Percentiles rank a stretch among this genome's conserved stretches.
These are phyloP conservation scores for Drosophila merina DNA, from an alignment of 2,888 invertebrate species.

Conservation along the genomic window DNA sequence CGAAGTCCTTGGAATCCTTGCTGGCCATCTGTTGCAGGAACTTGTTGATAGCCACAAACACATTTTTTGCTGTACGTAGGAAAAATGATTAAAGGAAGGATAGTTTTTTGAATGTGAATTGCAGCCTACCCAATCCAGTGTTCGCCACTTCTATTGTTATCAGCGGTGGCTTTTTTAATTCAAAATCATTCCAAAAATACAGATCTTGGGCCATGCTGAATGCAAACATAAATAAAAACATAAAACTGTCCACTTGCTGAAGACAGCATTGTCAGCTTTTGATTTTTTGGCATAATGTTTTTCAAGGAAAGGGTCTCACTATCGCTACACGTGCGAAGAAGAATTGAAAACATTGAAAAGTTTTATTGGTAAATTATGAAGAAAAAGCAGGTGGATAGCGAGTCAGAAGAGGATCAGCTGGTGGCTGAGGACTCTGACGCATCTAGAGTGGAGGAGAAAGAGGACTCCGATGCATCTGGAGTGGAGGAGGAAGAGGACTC, in stretches of 20 bases:
- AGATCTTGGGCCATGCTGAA: constrained; percentile 18
- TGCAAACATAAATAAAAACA: constrained; percentile 21
- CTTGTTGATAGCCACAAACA: constrained; percentile 59
- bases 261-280: background rate
- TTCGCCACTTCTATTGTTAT: constrained; percentile 66
- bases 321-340: constrained; percentile 18
- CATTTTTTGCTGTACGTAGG: constrained; percentile 59
- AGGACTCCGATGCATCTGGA: constrained; percentile 23
- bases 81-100: background rate
- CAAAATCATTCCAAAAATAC: constrained; percentile 80
- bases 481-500: constrained; percentile 29
- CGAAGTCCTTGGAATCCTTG: constrained; percentile 60
- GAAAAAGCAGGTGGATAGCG: constrained; percentile 46
- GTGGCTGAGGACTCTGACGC: constrained; percentile 36
- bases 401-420: constrained; percentile 34
- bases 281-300: background rate
- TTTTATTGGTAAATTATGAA: constrained; percentile 46
- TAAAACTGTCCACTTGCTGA: constrained; percentile 3
- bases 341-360: constrained; percentile 7
- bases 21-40: constrained; percentile 53
- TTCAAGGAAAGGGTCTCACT: background rate
- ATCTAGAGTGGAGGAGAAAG: constrained; percentile 1
- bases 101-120: background rate
- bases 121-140: constrained; percentile 67
- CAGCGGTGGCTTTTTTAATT: constrained; percentile 80